Base-by-base conservation (phyloP, 1,140 invertebrate species). In the Drosophila athabasca region DNA sequence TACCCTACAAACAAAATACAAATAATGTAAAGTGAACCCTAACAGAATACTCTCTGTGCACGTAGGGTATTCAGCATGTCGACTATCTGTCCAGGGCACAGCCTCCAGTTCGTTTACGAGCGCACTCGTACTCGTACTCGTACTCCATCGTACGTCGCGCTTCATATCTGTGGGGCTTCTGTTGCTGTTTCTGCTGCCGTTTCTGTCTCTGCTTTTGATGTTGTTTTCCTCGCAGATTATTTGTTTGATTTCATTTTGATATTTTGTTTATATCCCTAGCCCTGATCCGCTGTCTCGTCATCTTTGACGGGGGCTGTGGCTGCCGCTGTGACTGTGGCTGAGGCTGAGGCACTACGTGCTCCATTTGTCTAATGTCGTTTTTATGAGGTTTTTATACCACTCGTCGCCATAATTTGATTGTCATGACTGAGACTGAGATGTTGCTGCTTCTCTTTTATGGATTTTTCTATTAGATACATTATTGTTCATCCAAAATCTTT, bases 191-290 rank as follows among this genome's bases (percentile, higher is more conserved):
- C 24, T 24, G 24, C 24, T 24, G 3, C 24, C 5, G 24, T 5
- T 3, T 24, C 24, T 24, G 24, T 5, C 24, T 0, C 24, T 26
- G 24, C 24, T 5, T 75, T 29, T 57, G 35, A 39, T 39, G 35
- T 39, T 39, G 35, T 59, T 49, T 60, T 46, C 39, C 44, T 62
- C 35, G 45, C 62, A 78, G 62, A 79, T 74, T 79, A 67, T 62
- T 70, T 76, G 57, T 67, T 79, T 62, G 62, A 84, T 79, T 85
- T 61, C 60, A 79, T 65, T 78, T 84, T 79, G 44, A 64, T 69
- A 53, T 75, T 78, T 82, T 65, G 62, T 84, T 79, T 76, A 76
- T 64, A 52, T 44, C 48, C 7, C 7, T 46, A 64, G 60, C 52
- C 48, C 29, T 55, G 51, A 41, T 43, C 15, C 24, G n/a, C 24